Evolutionary conservation across 1,140 invertebrate species (phyloP).

Genomic region (Protaetia brevitarsis): DNA sequence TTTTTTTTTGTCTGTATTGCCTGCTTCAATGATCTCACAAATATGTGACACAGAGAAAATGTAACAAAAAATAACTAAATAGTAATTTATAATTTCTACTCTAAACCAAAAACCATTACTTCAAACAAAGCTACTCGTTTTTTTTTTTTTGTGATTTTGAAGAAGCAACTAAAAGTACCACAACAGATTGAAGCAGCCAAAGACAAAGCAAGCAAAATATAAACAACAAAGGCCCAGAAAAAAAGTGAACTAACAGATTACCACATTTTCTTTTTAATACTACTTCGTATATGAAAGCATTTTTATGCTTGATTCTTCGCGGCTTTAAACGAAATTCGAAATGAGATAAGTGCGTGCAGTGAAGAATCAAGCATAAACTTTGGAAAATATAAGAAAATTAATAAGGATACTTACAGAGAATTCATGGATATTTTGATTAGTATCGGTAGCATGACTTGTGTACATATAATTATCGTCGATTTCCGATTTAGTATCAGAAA

Average conservation of each 20-base stretch:
- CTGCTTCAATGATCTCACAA: conserved; percentile 5
- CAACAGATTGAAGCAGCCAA: conserved; percentile 31
- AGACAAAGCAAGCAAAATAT: conserved; percentile 30
- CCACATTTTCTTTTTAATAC: conserved; percentile 21
- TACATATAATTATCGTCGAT: conserved; percentile 29
- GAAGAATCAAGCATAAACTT: conserved; percentile 4
- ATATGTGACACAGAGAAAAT: conserved; percentile 31
- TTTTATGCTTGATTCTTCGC: conserved; percentile 2
- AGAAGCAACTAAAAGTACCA: conserved; percentile 21
- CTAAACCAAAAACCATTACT: conserved; percentile 24
- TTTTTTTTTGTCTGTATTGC: conserved; percentile 10
- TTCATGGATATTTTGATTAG: conserved; percentile 30
- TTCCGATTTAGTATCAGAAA: conserved; percentile 24
- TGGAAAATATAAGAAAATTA: neutral
- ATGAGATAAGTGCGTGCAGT: too few relatives aligned
- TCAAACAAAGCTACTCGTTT: conserved; percentile 19
- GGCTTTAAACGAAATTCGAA: neutral
- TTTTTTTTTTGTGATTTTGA: neutral
- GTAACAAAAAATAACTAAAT: conserved; percentile 7
- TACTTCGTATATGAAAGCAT: neutral
- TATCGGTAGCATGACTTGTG: conserved; percentile 24
- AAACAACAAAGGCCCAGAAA: conserved; percentile 22
- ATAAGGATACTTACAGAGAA: conserved; percentile 28
- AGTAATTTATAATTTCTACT: conserved; percentile 5
- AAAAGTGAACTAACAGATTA: conserved; percentile 18